phyloP scores from a whole-genome alignment of 2,797 vertebrate species.

The Bucorvus abyssinicus region DNA sequence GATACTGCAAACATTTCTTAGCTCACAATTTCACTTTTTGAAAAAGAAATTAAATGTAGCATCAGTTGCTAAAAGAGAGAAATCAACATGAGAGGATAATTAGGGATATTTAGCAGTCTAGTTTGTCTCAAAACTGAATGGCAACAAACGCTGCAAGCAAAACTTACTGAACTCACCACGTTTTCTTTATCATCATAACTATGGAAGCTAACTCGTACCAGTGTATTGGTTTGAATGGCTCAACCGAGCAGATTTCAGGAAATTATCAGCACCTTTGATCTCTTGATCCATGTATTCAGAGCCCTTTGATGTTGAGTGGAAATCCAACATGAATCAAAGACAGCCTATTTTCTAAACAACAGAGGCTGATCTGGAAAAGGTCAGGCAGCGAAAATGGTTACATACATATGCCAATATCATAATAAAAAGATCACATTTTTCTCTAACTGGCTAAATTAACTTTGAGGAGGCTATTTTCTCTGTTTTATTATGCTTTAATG shows the following conservation, averaged over 20 bases:
- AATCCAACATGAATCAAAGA: constrained; percentile 3
- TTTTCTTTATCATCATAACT: not conserved
- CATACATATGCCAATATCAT: not conserved
- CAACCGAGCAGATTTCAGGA: not conserved
- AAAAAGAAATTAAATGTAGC: not conserved
- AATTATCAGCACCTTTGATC: not conserved
- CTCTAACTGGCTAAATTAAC: not conserved
- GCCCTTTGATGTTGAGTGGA: not conserved
- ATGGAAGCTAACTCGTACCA: not conserved
- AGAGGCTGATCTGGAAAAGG: constrained; percentile 6
- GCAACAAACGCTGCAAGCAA: not conserved
- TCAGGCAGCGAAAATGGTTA: constrained; percentile 13
- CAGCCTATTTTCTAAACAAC: not conserved
- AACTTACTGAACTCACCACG: not conserved
- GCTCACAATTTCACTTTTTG: not conserved
- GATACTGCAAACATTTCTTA: constrained; percentile 30
- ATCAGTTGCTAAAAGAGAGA: not conserved
- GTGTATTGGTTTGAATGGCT: not conserved
- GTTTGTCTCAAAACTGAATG: not conserved
- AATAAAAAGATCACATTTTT: not conserved
- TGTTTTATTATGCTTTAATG: not conserved
- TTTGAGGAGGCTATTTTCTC: constrained; percentile 14
- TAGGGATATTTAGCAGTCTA: not conserved
- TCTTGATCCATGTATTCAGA: not conserved
- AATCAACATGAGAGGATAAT: not conserved